These are phyloP conservation scores for Brachionus koreanus DNA, from an alignment of 1,140 invertebrate species.

Conservation along the genomic window DNA sequence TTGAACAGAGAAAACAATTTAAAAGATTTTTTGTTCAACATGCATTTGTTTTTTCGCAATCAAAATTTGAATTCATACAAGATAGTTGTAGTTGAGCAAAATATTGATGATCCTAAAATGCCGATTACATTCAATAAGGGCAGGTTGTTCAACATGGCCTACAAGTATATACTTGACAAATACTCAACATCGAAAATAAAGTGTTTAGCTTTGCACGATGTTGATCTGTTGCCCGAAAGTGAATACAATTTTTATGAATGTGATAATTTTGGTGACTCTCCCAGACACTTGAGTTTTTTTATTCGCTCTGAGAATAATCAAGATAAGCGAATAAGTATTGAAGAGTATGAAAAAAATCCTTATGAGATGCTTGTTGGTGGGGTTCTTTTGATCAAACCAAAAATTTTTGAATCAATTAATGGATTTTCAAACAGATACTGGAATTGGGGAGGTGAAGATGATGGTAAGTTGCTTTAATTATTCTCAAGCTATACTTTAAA, in stretches of 20 bases:
- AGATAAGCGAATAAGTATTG: too few species aligned
- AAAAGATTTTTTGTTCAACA: conserved; percentile 28
- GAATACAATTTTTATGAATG: conserved; percentile 24
- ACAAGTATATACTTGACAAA: conserved; percentile 68
- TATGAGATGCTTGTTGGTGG: conserved; percentile 79
- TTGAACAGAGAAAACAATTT: neutral
- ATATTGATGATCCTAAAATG: neutral
- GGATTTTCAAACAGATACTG: conserved; percentile 85
- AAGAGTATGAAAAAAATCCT: conserved; percentile 62
- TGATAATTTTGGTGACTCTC: neutral
- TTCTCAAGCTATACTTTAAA: neutral
- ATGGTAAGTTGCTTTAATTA: conserved; percentile 45
- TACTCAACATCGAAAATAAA: conserved; percentile 62
- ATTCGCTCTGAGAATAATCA: neutral
- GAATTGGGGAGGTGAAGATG: conserved; percentile 67
- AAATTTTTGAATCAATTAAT: conserved; percentile 72
- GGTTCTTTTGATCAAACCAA: conserved; percentile 62
- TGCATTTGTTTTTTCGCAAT: neutral
- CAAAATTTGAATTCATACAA: conserved; percentile 16
- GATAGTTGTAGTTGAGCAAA: conserved; percentile 17
- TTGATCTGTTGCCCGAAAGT: conserved; percentile 30
- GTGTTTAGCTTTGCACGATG: conserved; percentile 86
- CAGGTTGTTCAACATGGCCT: conserved; percentile 89
- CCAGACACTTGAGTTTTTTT: neutral
- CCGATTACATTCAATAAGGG: conserved; percentile 75